Evolutionary conservation across 2,797 vertebrate species (phyloP).

Genomic region (Gorsachius magnificus): DNA sequence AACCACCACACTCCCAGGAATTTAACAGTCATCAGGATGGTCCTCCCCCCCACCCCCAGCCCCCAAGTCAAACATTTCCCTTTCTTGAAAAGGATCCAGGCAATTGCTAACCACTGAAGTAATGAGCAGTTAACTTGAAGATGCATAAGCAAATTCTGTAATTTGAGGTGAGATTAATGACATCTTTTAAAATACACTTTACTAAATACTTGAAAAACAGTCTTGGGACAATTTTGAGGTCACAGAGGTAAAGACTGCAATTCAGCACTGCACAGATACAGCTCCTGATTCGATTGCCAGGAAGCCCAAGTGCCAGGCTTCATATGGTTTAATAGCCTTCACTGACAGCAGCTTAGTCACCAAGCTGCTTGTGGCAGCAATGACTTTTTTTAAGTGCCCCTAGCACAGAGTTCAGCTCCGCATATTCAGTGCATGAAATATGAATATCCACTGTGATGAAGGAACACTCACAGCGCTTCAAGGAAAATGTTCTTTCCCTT

Average conservation of each 20-base stretch:
- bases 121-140: background rate
- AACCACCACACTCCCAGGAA: background rate
- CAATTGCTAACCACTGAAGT: background rate
- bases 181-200: background rate
- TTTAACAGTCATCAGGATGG: background rate
- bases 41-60: background rate
- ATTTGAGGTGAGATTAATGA: background rate
- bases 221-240: background rate
- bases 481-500: background rate
- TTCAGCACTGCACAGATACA: background rate
- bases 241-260: background rate
- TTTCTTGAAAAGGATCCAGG: background rate
- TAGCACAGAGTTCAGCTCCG: background rate
- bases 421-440: background rate
- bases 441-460: background rate
- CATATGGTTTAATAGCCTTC: background rate
- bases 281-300: constrained; percentile 20
- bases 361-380: background rate
- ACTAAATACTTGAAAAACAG: background rate
- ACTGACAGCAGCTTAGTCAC: constrained; percentile 13
- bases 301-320: background rate
- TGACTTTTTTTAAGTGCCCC: background rate
- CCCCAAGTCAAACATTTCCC: background rate
- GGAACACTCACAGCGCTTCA: background rate
- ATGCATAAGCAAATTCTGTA: background rate